Base-by-base conservation (phyloP, 53 echinoderm and acorn worm species). In the Luidia sarsii region DNA sequence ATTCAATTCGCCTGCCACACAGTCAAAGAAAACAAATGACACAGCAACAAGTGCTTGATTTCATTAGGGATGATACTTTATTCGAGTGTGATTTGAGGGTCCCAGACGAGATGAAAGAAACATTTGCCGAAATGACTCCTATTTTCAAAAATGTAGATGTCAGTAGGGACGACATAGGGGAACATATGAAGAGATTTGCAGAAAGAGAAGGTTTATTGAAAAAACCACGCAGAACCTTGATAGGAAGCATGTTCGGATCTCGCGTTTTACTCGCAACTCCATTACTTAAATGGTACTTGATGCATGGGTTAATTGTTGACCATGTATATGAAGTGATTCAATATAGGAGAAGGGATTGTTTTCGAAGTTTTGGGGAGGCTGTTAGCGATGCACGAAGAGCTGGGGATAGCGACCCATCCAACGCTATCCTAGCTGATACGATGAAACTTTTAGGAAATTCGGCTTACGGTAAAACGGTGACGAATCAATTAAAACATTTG, bases 381-480 rank as follows among this genome's bases (percentile, higher is more conserved):
- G 88, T 83, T 2, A 71, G 64, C 48, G 52, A 87, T 14, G 83
- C 83, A 0, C 48, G 88, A 5, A 27, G 88, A 32, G 83, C 63
- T 88, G 83, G 68, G 18, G 84, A 84, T 39, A 37, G 30, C 7
- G 83, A 88, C 46, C 49, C 39, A 0, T 37, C 51, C 11, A 87
- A 71, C 32, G 50, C 51, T 16, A 81, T 87, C 33, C 70, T 87
- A 2, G 87, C 89, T 4, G 88, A 87, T 32, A 89, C 81, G 0
- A 69, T 69, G 70, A 32, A 90, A 15, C 54, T 74, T 1, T n/a
- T 74, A 0, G 75, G 90, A 0, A 90, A 85, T 49, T 87, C 91
- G 0, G 65, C 91, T 3, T 87, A 91, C n/a, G 68, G 82, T 2
- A 82, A 82, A 55, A 82, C 82, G 3, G 50, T 82, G 3, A 69